phyloP scores from a whole-genome alignment of 2,888 invertebrate genomes.

The Ophioninae sp. region DNA sequence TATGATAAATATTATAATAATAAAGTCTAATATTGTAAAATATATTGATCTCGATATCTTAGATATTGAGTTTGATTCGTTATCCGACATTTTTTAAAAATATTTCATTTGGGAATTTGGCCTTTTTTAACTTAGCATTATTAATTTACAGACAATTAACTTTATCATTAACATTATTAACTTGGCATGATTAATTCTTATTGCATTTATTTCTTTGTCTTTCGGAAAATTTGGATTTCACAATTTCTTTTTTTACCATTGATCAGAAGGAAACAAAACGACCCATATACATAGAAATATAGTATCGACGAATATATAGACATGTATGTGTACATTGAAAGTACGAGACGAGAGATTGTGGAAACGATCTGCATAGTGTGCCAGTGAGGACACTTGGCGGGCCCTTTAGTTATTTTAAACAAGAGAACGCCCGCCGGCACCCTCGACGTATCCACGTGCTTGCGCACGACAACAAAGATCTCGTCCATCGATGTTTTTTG shows the following conservation, averaged over 20 bases:
- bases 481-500: slow-evolving; percentile 25
- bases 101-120: too few relatives aligned
- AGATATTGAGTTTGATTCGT: neutral
- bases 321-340: neutral
- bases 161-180: too few relatives aligned
- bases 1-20: neutral
- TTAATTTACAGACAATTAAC: too few relatives aligned
- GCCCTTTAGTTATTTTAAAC: slow-evolving; percentile 79
- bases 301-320: neutral
- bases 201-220: too few relatives aligned
- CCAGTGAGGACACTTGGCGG: slow-evolving; percentile 69
- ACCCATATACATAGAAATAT: neutral
- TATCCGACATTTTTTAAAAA: too few relatives aligned
- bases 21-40: neutral
- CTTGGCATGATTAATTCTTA: too few relatives aligned
- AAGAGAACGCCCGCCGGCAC: slow-evolving; percentile 78
- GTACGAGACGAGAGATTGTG: neutral
- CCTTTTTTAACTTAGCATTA: too few relatives aligned
- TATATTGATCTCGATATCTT: too few relatives aligned
- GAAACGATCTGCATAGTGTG: slow-evolving; percentile 42
- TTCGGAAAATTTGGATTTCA: neutral
- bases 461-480: slow-evolving; percentile 52
- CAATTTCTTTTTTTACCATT: neutral
- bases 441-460: slow-evolving; percentile 70
- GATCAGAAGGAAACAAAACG: neutral